Base-by-base conservation (phyloP, 2,797 vertebrate species). In the Loris lydekkerianus region DNA sequence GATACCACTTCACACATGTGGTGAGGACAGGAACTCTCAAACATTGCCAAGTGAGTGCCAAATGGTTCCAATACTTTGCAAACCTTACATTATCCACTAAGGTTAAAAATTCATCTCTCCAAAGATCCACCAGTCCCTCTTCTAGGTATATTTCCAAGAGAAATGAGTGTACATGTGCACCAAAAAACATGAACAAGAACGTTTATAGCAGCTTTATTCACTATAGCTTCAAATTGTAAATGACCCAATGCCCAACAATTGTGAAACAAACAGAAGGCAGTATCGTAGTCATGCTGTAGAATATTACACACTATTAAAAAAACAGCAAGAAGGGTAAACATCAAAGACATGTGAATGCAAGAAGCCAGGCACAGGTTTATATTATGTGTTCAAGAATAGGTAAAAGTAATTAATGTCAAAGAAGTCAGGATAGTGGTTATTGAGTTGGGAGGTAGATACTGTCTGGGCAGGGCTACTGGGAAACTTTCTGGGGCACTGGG, bases 1-100 rank as follows among this genome's bases (percentile, higher is more conserved):
- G 40, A 14, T 17, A 29, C 25, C 20, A 34, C 49, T 13, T n/a
- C n/a, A 40, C 29, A 43, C 1, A 11, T 3, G 0, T 0, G 37
- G 73, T 1, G 1, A 60, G 37, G 25, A n/a, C 31, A 9, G 17
- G 65, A 31, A 7, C 70, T 65, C 40, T 46, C 73, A 34, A 7
- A 76, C 13, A 4, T 7, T 40, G 20, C 77, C 31, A 1, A 31
- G 10, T 46, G 31, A n/a, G 9, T 8, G 18, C 31, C 78, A 25
- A 0, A 10, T 4, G 8, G 29, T 11, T 60, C 34, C 21, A 58
- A 76, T 18, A 23, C 27, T 56, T 27, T 3, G n/a, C 73, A 80
- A 84, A 23, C 69, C 67, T 72, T 20, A 25, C 23, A 29, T 29
- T 46, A 69, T 23, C 34, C 34, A 56, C 53, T 69, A 18, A 84